Conservation (phyloP, 1,140 invertebrate genomes). For the Zophobas atratus region DNA sequence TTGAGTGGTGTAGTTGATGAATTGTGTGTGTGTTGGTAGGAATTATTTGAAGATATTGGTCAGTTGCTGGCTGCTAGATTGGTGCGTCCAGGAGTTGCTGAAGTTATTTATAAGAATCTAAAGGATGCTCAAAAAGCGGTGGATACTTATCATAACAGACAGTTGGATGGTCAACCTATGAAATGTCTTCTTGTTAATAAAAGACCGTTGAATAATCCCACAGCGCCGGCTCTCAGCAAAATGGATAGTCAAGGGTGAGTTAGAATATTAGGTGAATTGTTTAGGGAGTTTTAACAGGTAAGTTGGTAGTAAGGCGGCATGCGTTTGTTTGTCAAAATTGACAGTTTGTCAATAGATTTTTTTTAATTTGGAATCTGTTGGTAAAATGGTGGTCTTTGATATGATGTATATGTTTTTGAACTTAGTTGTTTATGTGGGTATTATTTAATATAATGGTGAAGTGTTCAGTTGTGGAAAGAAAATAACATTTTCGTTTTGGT, state of each 20-base stretch:
- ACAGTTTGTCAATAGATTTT: too few relatives aligned
- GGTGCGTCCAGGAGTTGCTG: slow-evolving; percentile 88
- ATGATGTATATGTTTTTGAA: too few relatives aligned
- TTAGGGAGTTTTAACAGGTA: neutral
- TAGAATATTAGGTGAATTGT: neutral
- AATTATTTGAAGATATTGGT: slow-evolving; percentile 94
- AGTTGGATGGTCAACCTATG: slow-evolving; percentile 90
- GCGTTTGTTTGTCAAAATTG: neutral
- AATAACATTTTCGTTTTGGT: too few relatives aligned
- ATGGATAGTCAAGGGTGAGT: slow-evolving; percentile 58
- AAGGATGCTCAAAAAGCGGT: slow-evolving; percentile 91
- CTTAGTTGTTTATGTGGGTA: too few relatives aligned
- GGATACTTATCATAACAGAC: slow-evolving; percentile 92
- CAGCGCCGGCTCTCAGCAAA: slow-evolving; percentile 68
- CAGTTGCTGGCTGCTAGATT: slow-evolving; percentile 86
- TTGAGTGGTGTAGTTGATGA: neutral
- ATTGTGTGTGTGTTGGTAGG: slow-evolving; percentile 69
- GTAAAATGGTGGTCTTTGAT: too few relatives aligned
- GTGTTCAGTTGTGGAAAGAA: too few relatives aligned
- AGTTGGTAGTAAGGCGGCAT: too few relatives aligned
- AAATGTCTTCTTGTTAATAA: slow-evolving; percentile 85
- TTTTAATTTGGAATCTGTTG: too few relatives aligned
- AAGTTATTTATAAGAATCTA: slow-evolving; percentile 89
- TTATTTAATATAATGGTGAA: too few relatives aligned
- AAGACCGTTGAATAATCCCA: slow-evolving; percentile 75